Evolutionary conservation across 2,113 vertebrate genomes (phyloP), one percentile per base, ranked within the genome.

Genomic region (Poeciliopsis retropinna): DNA sequence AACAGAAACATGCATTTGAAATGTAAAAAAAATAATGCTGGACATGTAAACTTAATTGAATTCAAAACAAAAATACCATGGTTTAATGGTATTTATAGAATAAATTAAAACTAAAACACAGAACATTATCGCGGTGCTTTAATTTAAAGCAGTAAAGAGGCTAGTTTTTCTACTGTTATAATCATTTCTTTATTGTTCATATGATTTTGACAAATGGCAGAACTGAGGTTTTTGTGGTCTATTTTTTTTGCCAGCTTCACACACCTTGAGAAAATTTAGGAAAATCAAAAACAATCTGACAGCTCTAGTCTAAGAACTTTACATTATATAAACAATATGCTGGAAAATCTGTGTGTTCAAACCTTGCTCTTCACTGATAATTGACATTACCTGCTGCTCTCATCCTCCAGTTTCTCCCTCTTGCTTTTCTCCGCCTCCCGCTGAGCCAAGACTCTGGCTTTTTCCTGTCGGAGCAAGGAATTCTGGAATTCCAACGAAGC

Each of bases 401-500:
- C 97, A 89, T 96, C 96, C 87, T 99, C 97, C 54, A 98, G 82
- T 86, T 95, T 98, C 83, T 96, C 96, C 66, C 96, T 60, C 63
- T 91, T 95, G 83, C 82, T 92, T 91, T 94, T 98, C 90, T 99
- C 97, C 29, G 93, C 81, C 29, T 99, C 97, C 60, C 98, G 84
- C 54, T 97, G 96, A 73, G 94, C 95, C 80, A 96, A 94, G 74
- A 95, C 85, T 30, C 96, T 93, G 10, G 95, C 94, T 67, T 97
- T 98, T 87, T 99, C 98, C 80, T 98, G 97, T 60, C 97, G 96
- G 64, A 99, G 84, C 66, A 96, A 90, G 63, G 96, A 96, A 89
- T 96, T 97, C 89, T 99, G 98, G 78, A 97, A 98, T 32, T 99
- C 97, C 74, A 96, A 79, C 30, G 98, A 95, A 67, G 94, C 95